Evolutionary conservation across 1,140 invertebrate genomes (phyloP).

Genomic region (Drosophila elegans): DNA sequence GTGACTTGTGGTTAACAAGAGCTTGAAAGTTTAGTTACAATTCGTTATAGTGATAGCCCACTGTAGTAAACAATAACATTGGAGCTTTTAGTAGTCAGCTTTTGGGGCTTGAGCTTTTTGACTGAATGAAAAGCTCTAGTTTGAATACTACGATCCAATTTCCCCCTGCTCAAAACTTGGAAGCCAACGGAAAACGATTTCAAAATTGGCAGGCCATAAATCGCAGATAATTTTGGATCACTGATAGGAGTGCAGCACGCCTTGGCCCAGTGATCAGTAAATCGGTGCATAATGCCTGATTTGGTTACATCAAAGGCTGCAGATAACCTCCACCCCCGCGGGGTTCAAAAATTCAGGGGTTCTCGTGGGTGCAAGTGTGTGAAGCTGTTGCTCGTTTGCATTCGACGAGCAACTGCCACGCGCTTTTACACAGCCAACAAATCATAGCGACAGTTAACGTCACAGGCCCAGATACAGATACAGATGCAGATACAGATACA

Average conservation of each 20-base stretch:
- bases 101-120: conserved; percentile 11
- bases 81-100: conserved; percentile 24
- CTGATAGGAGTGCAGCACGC: conserved; percentile 17
- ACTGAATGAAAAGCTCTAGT: conserved; percentile 15
- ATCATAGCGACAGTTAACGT: conserved; percentile 38
- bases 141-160: not conserved
- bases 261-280: conserved; percentile 21
- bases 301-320: conserved; percentile 22
- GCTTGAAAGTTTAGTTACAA: not conserved
- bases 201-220: conserved; percentile 24
- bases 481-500: conserved; percentile 19
- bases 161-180: conserved; percentile 38
- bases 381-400: too few species aligned
- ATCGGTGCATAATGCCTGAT: conserved; percentile 4
- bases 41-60: conserved; percentile 7
- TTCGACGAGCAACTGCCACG: conserved; percentile 26
- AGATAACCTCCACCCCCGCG: conserved; percentile 8
- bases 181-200: conserved; percentile 31
- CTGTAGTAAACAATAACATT: conserved; percentile 41
- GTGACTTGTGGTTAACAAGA: conserved; percentile 21
- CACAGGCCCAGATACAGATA: conserved; percentile 2
- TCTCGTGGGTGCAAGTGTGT: not conserved
- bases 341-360: conserved; percentile 1
- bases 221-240: conserved; percentile 4
- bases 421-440: conserved; percentile 40